Percentiles rank a stretch among this genome's conserved stretches.
These are phyloP conservation scores for Brachionus asplanchnoidis DNA, from an alignment of 1,140 invertebrate species.

Conservation along the genomic window DNA sequence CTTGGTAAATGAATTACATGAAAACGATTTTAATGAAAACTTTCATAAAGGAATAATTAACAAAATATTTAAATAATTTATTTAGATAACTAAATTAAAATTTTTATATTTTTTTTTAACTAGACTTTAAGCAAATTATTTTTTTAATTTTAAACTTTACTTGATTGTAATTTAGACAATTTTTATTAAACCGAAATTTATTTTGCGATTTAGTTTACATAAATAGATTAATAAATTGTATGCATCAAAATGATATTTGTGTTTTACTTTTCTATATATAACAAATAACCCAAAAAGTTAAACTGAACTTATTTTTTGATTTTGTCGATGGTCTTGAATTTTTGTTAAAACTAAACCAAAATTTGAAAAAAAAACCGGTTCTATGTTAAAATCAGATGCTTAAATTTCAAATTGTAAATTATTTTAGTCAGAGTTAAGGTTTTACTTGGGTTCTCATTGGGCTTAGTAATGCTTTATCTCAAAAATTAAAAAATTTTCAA, in stretches of 20 bases:
- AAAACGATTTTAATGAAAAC: background rate
- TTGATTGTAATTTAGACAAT: background rate
- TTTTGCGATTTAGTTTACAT: background rate
- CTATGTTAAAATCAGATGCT: background rate
- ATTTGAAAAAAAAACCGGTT: background rate
- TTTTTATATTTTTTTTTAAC: background rate
- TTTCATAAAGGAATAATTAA: background rate
- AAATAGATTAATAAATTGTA: background rate
- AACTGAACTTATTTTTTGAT: background rate
- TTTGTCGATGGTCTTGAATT: background rate
- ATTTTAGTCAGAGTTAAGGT: background rate
- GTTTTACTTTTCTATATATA: background rate
- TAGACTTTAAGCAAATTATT: background rate
- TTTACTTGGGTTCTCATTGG: background rate
- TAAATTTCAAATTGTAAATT: background rate
- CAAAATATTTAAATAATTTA: background rate
- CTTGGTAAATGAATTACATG: background rate
- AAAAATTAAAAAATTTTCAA: background rate
- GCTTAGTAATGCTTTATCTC: background rate
- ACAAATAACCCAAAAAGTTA: background rate
- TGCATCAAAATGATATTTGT: background rate
- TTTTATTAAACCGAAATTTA: background rate
- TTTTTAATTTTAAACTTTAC: background rate
- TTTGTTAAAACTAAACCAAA: background rate
- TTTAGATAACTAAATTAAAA: background rate